phyloP scores from a whole-genome alignment of 35 echinoderm and acorn worm species.

The Heliocidaris tuberculata region DNA sequence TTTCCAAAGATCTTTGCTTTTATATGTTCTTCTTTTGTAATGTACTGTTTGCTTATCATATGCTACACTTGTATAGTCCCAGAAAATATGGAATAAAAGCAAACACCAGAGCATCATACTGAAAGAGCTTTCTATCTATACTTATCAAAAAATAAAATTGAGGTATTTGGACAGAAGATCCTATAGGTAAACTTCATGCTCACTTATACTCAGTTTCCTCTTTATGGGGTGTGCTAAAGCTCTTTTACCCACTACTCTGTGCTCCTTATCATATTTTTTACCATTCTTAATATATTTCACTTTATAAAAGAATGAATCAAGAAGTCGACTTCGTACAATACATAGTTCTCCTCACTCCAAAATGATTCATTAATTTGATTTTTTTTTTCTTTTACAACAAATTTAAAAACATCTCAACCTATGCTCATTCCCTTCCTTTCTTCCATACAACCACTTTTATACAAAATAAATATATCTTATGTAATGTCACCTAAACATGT shows the following conservation, averaged over 20 bases:
- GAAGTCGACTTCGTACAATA: not conserved
- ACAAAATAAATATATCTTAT: constrained; percentile 32
- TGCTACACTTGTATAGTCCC: too few species aligned
- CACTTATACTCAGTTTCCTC: not conserved
- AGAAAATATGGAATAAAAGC: too few species aligned
- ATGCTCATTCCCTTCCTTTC: not conserved
- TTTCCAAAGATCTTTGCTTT: too few species aligned
- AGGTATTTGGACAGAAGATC: too few species aligned
- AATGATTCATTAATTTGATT: not conserved
- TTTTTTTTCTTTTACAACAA: not conserved
- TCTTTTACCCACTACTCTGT: not conserved
- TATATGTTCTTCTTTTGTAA: too few species aligned
- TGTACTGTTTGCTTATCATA: too few species aligned
- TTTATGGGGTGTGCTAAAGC: not conserved
- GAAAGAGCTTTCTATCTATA: too few species aligned
- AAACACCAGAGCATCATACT: too few species aligned
- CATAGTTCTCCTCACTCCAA: not conserved
- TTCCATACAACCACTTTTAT: not conserved
- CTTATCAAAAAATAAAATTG: too few species aligned
- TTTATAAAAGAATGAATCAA: not conserved
- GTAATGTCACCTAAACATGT: not conserved
- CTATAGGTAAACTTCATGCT: not conserved
- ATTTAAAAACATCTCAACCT: not conserved
- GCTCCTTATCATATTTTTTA: not conserved
- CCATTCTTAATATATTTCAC: not conserved